Evolutionary conservation across 2,113 vertebrate genomes (phyloP).

Genomic region (Coptodon bakossiorum): DNA sequence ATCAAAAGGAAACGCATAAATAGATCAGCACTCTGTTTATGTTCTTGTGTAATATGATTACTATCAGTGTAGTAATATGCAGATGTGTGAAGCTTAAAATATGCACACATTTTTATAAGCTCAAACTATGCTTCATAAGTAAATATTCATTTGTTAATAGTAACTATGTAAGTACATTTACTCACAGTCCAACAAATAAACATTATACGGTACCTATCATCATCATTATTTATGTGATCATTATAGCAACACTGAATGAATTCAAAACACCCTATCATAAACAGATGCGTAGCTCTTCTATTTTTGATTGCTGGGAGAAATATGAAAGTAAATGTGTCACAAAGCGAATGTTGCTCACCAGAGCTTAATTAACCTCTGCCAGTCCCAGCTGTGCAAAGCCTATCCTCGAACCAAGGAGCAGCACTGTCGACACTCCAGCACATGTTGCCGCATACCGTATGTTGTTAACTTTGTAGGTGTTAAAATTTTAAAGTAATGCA

Average conservation of each 20-base stretch:
- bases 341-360: not conserved
- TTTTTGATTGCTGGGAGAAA: slow-evolving; percentile 2
- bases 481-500: slow-evolving; percentile 15
- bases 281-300: not conserved
- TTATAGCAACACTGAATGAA: not conserved
- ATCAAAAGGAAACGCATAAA: not conserved
- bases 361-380: slow-evolving; percentile 38
- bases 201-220: not conserved
- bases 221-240: not conserved
- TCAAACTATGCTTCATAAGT: not conserved
- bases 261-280: not conserved
- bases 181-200: not conserved
- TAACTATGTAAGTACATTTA: not conserved
- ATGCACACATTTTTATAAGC: not conserved
- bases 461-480: slow-evolving; percentile 22
- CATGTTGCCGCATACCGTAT: slow-evolving; percentile 10
- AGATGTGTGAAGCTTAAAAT: not conserved
- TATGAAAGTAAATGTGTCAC: not conserved
- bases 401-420: not conserved
- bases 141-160: not conserved
- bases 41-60: not conserved
- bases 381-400: slow-evolving; percentile 12
- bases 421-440: not conserved
- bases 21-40: not conserved
- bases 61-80: not conserved